Conservation (phyloP, 2,888 invertebrate genomes). For the Rhopalosiphum nymphaeae region DNA sequence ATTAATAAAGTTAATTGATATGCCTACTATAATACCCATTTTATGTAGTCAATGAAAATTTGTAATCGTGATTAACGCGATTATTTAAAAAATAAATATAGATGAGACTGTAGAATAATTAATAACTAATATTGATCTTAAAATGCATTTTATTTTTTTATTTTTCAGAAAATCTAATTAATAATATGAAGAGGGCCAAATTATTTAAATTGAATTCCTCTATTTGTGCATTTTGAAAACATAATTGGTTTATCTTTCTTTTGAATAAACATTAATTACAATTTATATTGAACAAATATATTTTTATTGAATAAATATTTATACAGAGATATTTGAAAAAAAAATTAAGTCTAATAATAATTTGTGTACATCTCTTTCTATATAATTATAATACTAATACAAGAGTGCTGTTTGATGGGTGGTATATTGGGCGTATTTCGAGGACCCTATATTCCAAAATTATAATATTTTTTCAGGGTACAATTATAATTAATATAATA, state of each 20-base stretch:
- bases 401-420: background rate
- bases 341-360: background rate
- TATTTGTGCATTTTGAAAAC: background rate
- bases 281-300: background rate
- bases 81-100: background rate
- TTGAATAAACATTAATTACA: constrained; percentile 1
- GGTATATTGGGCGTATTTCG: background rate
- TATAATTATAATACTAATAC: background rate
- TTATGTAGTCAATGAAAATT: background rate
- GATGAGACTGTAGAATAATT: background rate
- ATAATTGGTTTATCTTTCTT: background rate
- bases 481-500: background rate
- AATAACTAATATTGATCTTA: background rate
- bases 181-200: background rate
- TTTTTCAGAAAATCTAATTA: constrained; percentile 2
- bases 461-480: background rate
- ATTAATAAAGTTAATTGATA: background rate
- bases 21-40: background rate
- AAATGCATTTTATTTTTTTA: background rate
- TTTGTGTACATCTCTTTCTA: background rate
- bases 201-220: background rate
- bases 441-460: background rate
- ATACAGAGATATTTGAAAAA: background rate
- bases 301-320: too few species aligned
- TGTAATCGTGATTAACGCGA: background rate